A percentile compares a stretch with the other conserved stretches of the same genome.
Conservation (phyloP, 2,797 vertebrate genomes). For the Rhadinocentrus ornatus region DNA sequence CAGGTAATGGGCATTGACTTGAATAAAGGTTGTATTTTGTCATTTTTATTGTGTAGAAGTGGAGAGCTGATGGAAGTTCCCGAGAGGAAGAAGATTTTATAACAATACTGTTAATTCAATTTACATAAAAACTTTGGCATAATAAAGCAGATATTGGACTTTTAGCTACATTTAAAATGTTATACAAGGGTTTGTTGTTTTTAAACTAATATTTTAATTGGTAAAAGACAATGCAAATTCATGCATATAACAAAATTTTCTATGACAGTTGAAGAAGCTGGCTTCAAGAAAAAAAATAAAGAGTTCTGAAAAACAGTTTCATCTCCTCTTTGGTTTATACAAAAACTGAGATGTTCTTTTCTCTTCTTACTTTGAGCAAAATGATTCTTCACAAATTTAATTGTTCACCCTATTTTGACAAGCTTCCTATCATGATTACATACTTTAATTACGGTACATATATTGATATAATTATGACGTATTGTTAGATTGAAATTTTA, state of each 20-base stretch:
- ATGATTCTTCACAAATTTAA: not conserved
- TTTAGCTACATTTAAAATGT: slow-evolving; percentile 21
- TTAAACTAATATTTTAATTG: slow-evolving; percentile 35
- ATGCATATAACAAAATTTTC: slow-evolving; percentile 35
- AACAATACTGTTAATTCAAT: slow-evolving; percentile 6
- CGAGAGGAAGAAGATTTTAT: slow-evolving; percentile 27
- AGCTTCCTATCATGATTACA: no score
- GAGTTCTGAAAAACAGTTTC: slow-evolving; percentile 27
- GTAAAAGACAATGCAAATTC: slow-evolving; percentile 34
- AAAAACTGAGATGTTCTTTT: not conserved
- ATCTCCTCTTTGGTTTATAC: slow-evolving; percentile 7
- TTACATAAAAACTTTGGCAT: slow-evolving; percentile 5
- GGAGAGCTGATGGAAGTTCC: slow-evolving; percentile 12
- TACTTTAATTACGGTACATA: not conserved
- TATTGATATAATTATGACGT: not conserved
- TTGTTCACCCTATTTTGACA: no score
- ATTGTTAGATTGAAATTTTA: not conserved
- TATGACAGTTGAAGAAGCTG: slow-evolving; percentile 71
- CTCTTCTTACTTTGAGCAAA: not conserved
- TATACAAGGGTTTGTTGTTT: slow-evolving; percentile 22
- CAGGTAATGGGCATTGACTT: slow-evolving; percentile 15
- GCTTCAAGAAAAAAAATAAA: slow-evolving; percentile 73
- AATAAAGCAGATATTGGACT: slow-evolving; percentile 41
- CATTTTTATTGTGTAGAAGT: slow-evolving; percentile 24
- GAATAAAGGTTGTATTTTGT: slow-evolving; percentile 37